phyloP scores from a whole-genome alignment of 92 coral and sea anemone species.

The Virgularia gustaviana region DNA sequence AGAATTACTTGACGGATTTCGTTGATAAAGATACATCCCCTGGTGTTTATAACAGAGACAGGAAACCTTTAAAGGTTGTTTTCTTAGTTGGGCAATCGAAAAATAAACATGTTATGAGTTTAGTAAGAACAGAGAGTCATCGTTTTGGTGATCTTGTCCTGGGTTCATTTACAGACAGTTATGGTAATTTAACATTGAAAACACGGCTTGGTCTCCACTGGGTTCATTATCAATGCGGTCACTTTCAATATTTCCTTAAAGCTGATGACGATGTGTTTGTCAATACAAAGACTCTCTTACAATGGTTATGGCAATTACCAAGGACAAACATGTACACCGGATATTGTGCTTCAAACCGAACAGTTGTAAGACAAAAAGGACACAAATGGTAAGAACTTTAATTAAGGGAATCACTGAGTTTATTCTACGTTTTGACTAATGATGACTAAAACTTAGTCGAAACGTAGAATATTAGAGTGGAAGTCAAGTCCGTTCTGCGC shows the following conservation, averaged over 20 bases:
- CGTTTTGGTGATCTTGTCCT: neutral
- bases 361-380: neutral
- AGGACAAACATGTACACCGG: neutral
- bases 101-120: neutral
- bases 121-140: neutral
- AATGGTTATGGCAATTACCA: neutral
- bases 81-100: neutral
- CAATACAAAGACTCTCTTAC: neutral
- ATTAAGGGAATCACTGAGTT: too few species aligned
- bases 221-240: neutral
- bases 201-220: neutral
- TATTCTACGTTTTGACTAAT: too few species aligned
- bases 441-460: too few species aligned
- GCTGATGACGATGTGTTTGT: constrained; percentile 6
- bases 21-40: neutral
- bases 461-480: too few species aligned
- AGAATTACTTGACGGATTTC: neutral
- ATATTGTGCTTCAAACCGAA: neutral
- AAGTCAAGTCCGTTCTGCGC: too few species aligned
- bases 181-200: neutral
- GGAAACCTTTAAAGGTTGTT: neutral
- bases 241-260: neutral
- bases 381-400: constrained; percentile 17
- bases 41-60: neutral
- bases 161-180: neutral